These are phyloP conservation scores for Teleogryllus oceanicus DNA, from an alignment of 2,888 invertebrate genomes.

Conservation along the genomic window DNA sequence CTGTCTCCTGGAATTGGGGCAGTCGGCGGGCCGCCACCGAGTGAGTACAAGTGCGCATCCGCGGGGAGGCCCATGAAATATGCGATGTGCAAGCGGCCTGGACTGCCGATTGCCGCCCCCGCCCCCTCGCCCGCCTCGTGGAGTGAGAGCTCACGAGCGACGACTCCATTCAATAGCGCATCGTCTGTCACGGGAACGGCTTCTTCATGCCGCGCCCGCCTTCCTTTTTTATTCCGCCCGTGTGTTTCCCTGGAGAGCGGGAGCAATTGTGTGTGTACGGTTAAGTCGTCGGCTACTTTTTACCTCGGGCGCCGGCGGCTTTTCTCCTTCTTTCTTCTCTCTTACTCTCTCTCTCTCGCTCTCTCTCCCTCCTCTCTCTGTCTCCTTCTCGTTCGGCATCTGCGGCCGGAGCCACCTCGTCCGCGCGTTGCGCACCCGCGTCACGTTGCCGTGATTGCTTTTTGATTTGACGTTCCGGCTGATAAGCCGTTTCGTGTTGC, in stretches of 20 bases:
- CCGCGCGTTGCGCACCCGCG: background rate
- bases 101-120: no score
- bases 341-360: background rate
- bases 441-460: slow-evolving; percentile 6
- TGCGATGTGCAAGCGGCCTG: no score
- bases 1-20: no score
- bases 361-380: background rate
- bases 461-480: slow-evolving; percentile 18
- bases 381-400: background rate
- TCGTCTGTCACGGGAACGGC: background rate
- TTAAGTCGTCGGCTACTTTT: slow-evolving; percentile 18
- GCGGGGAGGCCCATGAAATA: no score
- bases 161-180: slow-evolving; percentile 18
- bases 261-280: slow-evolving; percentile 9
- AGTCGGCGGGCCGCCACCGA: no score
- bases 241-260: slow-evolving; percentile 7
- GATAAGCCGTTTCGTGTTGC: slow-evolving; percentile 18
- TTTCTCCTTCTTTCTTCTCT: background rate
- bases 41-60: no score
- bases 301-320: background rate
- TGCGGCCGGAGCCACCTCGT: no score
- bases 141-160: slow-evolving; percentile 6
- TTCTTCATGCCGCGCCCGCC: background rate
- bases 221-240: background rate
- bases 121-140: background rate